phyloP scores from a whole-genome alignment of 2,888 invertebrate genomes.

The Coleophora flavipennella region DNA sequence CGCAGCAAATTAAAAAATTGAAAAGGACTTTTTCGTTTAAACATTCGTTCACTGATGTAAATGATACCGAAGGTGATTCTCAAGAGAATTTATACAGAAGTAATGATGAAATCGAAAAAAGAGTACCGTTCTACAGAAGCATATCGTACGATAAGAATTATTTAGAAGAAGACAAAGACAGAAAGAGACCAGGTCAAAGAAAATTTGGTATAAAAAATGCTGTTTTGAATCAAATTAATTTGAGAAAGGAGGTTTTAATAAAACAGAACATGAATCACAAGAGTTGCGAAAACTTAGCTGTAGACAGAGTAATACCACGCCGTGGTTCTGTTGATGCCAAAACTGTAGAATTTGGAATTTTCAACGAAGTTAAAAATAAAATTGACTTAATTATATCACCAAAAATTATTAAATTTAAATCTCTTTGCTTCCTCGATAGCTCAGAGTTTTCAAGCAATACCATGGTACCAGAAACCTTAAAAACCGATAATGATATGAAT shows the following conservation, averaged over 20 bases:
- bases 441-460: neutral
- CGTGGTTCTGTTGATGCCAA: constrained; percentile 18
- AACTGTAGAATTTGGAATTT: constrained; percentile 10
- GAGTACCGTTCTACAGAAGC: constrained; percentile 29
- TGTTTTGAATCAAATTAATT: constrained; percentile 29
- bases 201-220: constrained; percentile 30
- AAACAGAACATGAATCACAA: constrained; percentile 35
- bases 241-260: constrained; percentile 41
- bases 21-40: constrained; percentile 44
- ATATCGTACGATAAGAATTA: constrained; percentile 23
- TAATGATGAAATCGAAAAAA: constrained; percentile 21
- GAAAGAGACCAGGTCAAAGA: constrained; percentile 27
- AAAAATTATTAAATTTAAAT: constrained; percentile 21
- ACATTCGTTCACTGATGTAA: constrained; percentile 32
- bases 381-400: constrained; percentile 16
- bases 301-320: constrained; percentile 14
- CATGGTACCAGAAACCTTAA: constrained; percentile 2
- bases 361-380: constrained; percentile 17
- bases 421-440: too few species aligned
- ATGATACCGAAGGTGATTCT: constrained; percentile 26
- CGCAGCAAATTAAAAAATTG: constrained; percentile 49
- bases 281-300: constrained; percentile 38
- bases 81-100: constrained; percentile 18
- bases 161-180: constrained; percentile 16
- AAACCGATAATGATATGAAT: constrained; percentile 13